Percentiles rank a stretch among this genome's conserved stretches.
Conservation (phyloP, 2,113 vertebrate genomes). For the Pteruthius melanotis region DNA sequence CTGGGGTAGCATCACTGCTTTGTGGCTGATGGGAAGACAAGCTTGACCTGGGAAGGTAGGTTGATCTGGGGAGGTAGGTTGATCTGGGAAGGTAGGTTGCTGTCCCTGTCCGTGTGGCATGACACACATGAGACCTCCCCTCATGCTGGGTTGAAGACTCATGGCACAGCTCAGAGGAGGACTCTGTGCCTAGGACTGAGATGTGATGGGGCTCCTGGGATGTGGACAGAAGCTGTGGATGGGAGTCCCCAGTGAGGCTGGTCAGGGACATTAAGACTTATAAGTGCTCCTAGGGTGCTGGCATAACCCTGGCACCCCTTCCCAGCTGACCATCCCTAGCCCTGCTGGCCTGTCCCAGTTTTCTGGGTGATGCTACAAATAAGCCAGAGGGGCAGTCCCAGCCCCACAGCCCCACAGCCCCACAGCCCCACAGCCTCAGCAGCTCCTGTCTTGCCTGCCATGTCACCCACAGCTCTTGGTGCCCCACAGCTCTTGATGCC, state of each 20-base stretch:
- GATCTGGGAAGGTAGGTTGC: accelerated
- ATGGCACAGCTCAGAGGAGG: accelerated
- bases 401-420: background rate
- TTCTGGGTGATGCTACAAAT: background rate
- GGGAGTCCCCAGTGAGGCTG: background rate
- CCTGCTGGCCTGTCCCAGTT: background rate
- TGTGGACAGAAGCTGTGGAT: background rate
- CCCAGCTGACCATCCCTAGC: background rate
- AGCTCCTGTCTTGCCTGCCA: background rate
- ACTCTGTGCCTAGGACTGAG: background rate
- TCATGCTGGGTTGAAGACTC: background rate
- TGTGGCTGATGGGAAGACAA: background rate
- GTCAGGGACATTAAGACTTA: background rate
- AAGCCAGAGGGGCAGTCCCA: background rate
- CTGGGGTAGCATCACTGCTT: background rate
- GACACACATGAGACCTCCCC: background rate
- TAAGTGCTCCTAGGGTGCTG: background rate
- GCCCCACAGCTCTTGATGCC: background rate
- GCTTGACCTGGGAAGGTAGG: background rate
- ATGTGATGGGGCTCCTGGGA: background rate
- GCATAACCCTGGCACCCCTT: background rate
- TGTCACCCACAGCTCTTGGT: background rate
- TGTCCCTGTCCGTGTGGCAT: background rate
- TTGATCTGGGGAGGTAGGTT: too few species aligned
- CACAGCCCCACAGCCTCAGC: background rate